Evolutionary conservation across 2,113 vertebrate species (phyloP).

Genomic region (Sceloporus undulatus): DNA sequence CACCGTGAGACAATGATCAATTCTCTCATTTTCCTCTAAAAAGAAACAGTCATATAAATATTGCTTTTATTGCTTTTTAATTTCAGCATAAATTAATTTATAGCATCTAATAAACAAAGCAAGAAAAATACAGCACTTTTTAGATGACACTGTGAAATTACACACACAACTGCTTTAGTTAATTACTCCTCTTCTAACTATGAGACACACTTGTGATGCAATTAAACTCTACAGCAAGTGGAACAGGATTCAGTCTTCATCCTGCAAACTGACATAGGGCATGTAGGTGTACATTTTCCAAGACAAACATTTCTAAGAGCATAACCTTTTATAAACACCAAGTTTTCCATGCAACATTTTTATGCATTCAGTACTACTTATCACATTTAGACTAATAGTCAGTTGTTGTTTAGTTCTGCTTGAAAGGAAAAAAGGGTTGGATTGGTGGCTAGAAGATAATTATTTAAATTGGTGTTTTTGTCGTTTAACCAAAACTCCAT

Average conservation of each 20-base stretch:
- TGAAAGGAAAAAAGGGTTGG: neutral
- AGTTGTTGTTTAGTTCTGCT: neutral
- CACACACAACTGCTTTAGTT: neutral
- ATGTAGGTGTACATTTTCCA: neutral
- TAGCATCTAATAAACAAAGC: conserved; percentile 9
- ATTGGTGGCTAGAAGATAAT: neutral
- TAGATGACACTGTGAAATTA: conserved; percentile 38
- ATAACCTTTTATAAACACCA: neutral
- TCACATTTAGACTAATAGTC: neutral
- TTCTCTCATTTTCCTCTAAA: conserved; percentile 20
- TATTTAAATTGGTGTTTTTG: conserved; percentile 4
- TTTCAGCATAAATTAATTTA: conserved; percentile 10
- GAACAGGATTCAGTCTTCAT: conserved; percentile 1
- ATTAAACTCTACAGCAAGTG: conserved; percentile 3
- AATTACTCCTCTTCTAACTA: neutral
- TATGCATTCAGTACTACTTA: neutral
- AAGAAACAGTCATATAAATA: conserved; percentile 26
- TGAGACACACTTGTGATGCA: conserved; percentile 4
- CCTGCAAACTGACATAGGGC: neutral
- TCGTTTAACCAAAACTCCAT: neutral
- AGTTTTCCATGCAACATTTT: neutral
- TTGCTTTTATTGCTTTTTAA: neutral
- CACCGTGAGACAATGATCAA: conserved; percentile 22
- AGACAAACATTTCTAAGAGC: neutral
- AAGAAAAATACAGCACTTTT: conserved; percentile 25